Conservation (phyloP, 2,113 vertebrate species). For the Pygoscelis adeliae region DNA sequence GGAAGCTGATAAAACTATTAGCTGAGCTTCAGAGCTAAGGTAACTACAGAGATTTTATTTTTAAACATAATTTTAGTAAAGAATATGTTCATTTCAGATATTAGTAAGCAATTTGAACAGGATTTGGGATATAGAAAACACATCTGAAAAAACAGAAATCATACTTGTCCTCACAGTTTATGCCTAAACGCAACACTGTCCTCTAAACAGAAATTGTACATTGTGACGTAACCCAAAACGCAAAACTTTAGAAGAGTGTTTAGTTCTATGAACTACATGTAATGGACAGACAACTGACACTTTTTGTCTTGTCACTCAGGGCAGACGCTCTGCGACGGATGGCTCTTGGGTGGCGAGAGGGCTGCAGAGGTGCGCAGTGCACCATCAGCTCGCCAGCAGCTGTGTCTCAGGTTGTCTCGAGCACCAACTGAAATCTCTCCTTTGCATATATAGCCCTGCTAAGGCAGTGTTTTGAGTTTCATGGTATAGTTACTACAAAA, state of each 20-base stretch:
- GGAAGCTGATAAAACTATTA: not conserved
- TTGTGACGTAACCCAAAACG: not conserved
- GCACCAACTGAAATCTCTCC: not conserved
- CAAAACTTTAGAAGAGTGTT: not conserved
- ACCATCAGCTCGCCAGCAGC: not conserved
- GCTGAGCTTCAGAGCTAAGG: not conserved
- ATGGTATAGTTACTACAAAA: not conserved
- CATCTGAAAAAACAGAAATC: not conserved
- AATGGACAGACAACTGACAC: not conserved
- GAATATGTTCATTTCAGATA: not conserved
- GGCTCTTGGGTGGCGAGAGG: not conserved
- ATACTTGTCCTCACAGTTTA: not conserved
- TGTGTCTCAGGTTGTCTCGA: not conserved
- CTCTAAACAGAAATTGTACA: not conserved
- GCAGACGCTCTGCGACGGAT: slow-evolving; percentile 24
- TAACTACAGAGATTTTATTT: not conserved
- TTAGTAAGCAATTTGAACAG: not conserved
- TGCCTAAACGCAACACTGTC: not conserved
- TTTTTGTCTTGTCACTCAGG: not conserved
- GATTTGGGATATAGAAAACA: not conserved
- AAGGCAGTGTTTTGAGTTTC: not conserved
- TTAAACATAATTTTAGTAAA: not conserved
- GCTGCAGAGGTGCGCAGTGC: not conserved
- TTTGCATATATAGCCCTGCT: rapidly evolving
- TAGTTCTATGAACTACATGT: not conserved